These are phyloP conservation scores for Ceriagrion tenellum DNA, from an alignment of 2,888 invertebrate species.

Conservation along the genomic window DNA sequence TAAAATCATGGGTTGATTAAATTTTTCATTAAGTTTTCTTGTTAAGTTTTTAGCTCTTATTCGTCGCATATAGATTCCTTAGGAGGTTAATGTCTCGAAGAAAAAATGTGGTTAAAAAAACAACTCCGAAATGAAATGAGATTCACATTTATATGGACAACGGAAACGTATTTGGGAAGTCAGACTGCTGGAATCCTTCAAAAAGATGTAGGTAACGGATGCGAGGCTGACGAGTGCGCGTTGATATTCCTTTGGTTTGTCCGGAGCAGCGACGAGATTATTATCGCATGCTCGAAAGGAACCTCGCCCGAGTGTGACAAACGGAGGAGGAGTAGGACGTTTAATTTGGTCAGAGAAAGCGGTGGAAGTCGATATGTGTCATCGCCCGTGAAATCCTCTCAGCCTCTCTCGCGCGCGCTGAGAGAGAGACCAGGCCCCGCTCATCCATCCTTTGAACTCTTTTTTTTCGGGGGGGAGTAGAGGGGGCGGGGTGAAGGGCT, in stretches of 20 bases:
- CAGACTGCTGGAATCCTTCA: too few species aligned
- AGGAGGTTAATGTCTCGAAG: too few species aligned
- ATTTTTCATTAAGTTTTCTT: too few species aligned
- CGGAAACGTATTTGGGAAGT: too few species aligned
- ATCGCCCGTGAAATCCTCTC: background rate
- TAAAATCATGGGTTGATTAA: too few species aligned
- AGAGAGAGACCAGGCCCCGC: too few species aligned
- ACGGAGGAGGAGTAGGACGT: background rate
- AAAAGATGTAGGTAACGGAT: too few species aligned
- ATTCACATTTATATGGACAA: too few species aligned
- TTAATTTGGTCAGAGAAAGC: background rate
- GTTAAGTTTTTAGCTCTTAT: too few species aligned
- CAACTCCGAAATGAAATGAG: too few species aligned
- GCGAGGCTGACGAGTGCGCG: background rate
- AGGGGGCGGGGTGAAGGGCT: background rate
- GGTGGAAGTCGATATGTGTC: background rate
- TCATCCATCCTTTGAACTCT: background rate
- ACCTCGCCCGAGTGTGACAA: background rate
- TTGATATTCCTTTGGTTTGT: background rate
- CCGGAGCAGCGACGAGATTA: background rate
- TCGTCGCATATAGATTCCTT: too few species aligned
- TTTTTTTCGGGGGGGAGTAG: background rate
- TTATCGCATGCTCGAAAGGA: background rate
- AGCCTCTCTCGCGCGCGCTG: background rate
- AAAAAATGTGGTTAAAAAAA: too few species aligned